Base-by-base conservation (phyloP, 2,888 invertebrate genomes). In the Tillus elongatus region DNA sequence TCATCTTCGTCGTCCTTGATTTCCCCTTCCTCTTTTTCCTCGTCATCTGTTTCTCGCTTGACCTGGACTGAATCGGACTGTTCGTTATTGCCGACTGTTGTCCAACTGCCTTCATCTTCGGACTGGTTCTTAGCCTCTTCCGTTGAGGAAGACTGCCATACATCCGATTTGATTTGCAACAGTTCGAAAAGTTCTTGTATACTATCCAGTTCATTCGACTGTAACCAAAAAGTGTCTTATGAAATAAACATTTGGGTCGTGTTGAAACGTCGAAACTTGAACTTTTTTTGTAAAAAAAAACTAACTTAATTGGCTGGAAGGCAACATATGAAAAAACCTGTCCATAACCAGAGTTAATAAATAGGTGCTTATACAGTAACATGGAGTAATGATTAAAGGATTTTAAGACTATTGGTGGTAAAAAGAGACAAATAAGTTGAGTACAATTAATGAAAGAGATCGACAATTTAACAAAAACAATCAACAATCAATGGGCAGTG, bases 121-220 rank as follows among this genome's bases (percentile, higher is more conserved):
- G 56, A 53, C 40, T 57, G 54, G 44, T 43, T 50, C 48, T 57
- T 58, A 49, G 57, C 54, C 54, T 61, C 60, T 54, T 58, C 58
- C 12, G 54, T 39, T 34, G 40, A 51, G 27, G 63, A 60, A 27
- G 72, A 72, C 58, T 72, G 71, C 80, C 81, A 81, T 55, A 81
- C 77, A 54, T 86, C 86, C 45, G 87, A 83, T 66, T 86, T 86
- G 49, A 88, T 88, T 71, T 87, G 86, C 54, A 88, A 66, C 51
- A 88, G 68, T 62, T 86, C 81, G 62, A 88, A 80, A 37, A 88
- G 67, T 64, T 87, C 87, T 67, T 84, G 81, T 69, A 88, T 75
- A 56, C 82, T 84, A 58, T 82, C 81, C 52, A 88, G 77, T 69
- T 88, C 87, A 52, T 75, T 77, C 49, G 81, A 81, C 82, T 82